These are phyloP conservation scores for Lepus townsendii DNA, from an alignment of 2,797 vertebrate species.

Conservation along the genomic window DNA sequence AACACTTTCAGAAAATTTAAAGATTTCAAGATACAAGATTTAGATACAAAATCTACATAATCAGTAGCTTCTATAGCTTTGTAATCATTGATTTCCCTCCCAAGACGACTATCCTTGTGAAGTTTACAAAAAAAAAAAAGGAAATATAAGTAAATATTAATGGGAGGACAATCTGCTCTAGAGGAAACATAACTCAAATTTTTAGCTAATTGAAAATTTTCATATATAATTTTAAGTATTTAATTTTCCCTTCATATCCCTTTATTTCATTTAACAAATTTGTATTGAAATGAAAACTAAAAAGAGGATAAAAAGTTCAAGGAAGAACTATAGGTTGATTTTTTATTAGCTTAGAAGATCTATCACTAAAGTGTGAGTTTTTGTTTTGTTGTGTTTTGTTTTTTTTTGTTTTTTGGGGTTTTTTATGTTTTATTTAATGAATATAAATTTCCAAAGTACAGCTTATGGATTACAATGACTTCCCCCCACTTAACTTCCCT, in stretches of 20 bases:
- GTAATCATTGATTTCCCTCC: background rate
- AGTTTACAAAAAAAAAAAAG: background rate
- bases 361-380: background rate
- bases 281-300: conserved; percentile 26
- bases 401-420: no score
- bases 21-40: conserved; percentile 25
- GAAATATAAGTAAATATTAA: conserved; percentile 16
- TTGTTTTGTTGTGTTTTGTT: background rate
- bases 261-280: conserved; percentile 36
- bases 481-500: no score
- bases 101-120: background rate
- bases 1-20: conserved; percentile 23
- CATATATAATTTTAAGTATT: background rate
- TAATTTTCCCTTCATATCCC: background rate
- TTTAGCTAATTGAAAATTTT: conserved; percentile 32
- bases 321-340: background rate
- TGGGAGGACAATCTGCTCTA: background rate
- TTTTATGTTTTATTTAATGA: no score
- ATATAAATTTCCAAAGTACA: no score
- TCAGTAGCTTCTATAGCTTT: background rate
- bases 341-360: background rate
- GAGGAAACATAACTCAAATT: conserved; percentile 30
- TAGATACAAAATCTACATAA: background rate
- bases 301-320: background rate
- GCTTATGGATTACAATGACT: no score